phyloP scores from a whole-genome alignment of 2,888 invertebrate species.

The Cepaea hortensis region DNA sequence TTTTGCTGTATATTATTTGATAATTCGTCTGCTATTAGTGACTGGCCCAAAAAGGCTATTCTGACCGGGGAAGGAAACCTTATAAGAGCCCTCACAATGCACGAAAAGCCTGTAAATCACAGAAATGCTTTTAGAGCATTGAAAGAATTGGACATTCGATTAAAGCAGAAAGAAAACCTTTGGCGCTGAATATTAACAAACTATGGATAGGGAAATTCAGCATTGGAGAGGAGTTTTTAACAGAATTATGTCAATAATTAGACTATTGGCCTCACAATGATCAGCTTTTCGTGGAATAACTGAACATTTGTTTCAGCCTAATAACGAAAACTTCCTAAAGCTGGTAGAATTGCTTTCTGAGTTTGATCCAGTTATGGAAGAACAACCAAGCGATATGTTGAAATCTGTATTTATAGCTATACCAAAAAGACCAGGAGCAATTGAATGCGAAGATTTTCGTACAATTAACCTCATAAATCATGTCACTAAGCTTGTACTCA shows the following conservation, averaged over 20 bases:
- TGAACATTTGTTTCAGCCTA: constrained; percentile 14
- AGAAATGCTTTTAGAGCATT: constrained; percentile 13
- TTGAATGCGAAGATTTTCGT: too few relatives aligned
- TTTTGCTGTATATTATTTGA: background rate
- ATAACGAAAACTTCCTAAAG: constrained; percentile 1
- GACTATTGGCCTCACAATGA: background rate
- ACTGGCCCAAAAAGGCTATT: background rate
- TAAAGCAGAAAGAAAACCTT: background rate
- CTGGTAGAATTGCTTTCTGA: constrained; percentile 1
- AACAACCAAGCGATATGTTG: background rate
- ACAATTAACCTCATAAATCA: too few relatives aligned
- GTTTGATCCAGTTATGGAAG: background rate
- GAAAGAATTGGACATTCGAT: background rate
- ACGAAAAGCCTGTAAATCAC: background rate
- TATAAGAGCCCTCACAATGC: background rate
- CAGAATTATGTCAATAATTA: background rate
- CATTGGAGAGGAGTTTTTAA: background rate
- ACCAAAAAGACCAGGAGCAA: too few relatives aligned
- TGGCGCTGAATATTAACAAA: background rate
- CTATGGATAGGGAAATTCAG: background rate
- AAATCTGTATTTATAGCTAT: too few relatives aligned
- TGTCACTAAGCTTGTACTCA: too few relatives aligned
- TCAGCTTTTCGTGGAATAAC: background rate
- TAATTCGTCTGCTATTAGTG: background rate
- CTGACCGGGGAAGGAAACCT: background rate